Conservation (phyloP, 1,140 invertebrate species). For the Pemphigus obesinymphae region DNA sequence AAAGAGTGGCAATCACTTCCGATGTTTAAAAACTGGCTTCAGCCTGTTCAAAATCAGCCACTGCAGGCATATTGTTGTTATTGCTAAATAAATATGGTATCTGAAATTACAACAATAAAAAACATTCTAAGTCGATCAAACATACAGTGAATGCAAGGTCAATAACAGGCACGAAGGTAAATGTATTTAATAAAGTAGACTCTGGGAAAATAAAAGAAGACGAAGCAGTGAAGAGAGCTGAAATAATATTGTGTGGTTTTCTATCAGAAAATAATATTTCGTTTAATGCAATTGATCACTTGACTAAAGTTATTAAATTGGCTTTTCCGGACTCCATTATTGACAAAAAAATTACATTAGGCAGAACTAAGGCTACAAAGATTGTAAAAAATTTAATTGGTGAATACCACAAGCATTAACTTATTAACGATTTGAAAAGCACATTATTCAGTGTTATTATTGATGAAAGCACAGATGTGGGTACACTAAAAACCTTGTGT, state of each 20-base stretch:
- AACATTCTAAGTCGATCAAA: no score
- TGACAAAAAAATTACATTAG: neutral
- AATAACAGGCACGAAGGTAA: no score
- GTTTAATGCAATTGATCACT: neutral
- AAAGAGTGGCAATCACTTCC: no score
- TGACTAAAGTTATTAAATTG: neutral
- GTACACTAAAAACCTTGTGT: neutral
- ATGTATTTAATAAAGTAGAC: neutral
- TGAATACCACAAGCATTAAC: neutral
- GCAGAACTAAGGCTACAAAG: neutral
- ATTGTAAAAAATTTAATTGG: neutral
- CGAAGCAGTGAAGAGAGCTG: neutral
- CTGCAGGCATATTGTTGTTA: no score
- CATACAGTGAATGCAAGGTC: no score
- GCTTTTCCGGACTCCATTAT: neutral
- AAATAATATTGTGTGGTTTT: neutral
- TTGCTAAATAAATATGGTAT: no score
- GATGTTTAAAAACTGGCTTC: neutral
- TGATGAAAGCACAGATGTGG: neutral
- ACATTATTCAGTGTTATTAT: neutral
- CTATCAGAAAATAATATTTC: neutral
- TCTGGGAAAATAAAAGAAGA: neutral
- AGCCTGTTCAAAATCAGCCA: neutral
- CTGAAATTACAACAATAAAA: no score
- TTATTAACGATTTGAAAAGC: neutral